Base-by-base conservation (phyloP, 1,140 invertebrate species). In the Pachypsylla venusta region DNA sequence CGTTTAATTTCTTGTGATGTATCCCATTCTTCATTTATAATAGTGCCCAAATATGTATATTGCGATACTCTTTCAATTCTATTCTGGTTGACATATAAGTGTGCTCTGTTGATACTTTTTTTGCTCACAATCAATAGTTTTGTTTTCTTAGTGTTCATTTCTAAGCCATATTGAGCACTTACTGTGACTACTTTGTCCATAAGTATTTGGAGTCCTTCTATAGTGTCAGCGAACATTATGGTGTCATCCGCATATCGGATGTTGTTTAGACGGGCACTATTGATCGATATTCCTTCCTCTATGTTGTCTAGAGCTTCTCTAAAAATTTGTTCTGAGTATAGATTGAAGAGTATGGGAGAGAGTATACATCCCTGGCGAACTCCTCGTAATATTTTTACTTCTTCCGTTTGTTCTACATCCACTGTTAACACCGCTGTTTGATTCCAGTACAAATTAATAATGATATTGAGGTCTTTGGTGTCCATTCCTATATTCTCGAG, bases 281-380 rank as follows among this genome's bases (percentile, higher is more conserved):
- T 57, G 19, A 63, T 30, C n/a, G 25, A 24, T 13, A 58, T 28
- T 20, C 42, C 27, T 13, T 53, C 16, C n/a, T 22, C 30, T 28
- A 19, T 28, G 14, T 19, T n/a, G 12, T 30, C 16, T 57, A 57
- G 27, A 39, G 30, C 35, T 5, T 57, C 24, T 25, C 20, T 60
- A 16, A 60, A 60, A 13, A 42, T 54, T 24, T 57, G 5, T 40
- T 62, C 58, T 35, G 25, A 57, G 59, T 70, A 70, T 24, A 69
- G 16, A 56, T 69, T 67, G 59, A 70, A 69, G 25, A 71, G 61
- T 14, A 68, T 59, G 19, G 64, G 66, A 4, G 30, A 53, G 4
- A 59, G 19, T n/a, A 40, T 58, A 40, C 60, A 59, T 4, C 56
- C 57, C 16, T 61, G 60, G 26, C 60, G 24, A 58, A 61, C 26